Base-by-base conservation (phyloP, 2,797 vertebrate species). In the Mormyrops boulengeri region DNA sequence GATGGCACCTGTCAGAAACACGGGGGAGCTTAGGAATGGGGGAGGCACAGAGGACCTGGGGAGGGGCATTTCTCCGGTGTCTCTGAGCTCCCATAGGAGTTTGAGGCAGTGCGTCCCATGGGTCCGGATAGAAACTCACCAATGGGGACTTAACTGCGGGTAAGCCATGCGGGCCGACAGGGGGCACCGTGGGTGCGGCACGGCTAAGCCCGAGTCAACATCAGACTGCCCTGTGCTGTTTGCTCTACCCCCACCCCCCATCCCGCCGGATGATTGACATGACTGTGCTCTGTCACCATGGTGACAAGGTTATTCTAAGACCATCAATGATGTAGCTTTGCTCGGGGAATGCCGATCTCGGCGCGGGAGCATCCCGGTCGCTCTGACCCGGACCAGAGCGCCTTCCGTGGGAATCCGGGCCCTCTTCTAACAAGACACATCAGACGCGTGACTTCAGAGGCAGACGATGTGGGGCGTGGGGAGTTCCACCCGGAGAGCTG, bases 1-100 rank as follows among this genome's bases (percentile, higher is more conserved):
- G 98, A 97, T 0, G 98, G 98, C 93, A 99, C 98, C 98, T 99
- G 94, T 1, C 82, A 14, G 57, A 80, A 30, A 84, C 0, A 19
- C 2, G 8, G n/a, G 17, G n/a, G 77, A 4, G 19, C 47, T 49
- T 47, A 85, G 82, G 82, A 52, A 22, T 55, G 22, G 22, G 2
- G 44, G 44, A 22, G n/a, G 80, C 47, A 47, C 38, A 44, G 84
- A 34, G 47, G 50, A 30, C n/a, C 82, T 66, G 62, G 66, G 19
- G 17, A 49, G 82, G 44, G 5, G 44, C 41, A 9, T 50, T 22
- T 50, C 4, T 12, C n/a, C 1, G 7, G n/a, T 11, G 41, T 22
- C 41, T 85, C 19, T 47, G 44, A n/a, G 6, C 38, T 26, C 14
- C n/a, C 34, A 5, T 6, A 38, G 4, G 4, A 62, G n/a, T 77